A percentile compares a stretch with the other conserved stretches of the same genome.
These are phyloP conservation scores for Diacarnus erythraeanus DNA, from an alignment of 37 sponge, comb jelly and placozoan genomes.

Conservation along the genomic window DNA sequence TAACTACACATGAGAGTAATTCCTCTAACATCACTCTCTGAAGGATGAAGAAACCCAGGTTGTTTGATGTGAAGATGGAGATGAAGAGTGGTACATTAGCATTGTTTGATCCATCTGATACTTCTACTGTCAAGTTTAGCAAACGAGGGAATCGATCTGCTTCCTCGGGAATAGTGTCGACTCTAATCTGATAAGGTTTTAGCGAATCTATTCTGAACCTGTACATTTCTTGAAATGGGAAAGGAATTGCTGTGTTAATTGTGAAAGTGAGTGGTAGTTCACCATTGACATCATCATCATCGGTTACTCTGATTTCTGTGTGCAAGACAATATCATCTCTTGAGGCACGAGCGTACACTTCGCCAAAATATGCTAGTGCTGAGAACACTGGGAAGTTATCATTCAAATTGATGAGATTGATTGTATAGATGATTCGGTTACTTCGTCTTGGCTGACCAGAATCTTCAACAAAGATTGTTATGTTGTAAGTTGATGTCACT, in stretches of 20 bases:
- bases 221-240: neutral
- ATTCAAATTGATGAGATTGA: slow-evolving; percentile 31
- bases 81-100: slow-evolving; percentile 18
- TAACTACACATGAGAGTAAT: neutral
- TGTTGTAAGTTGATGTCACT: neutral
- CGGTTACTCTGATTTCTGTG: slow-evolving; percentile 7
- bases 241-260: neutral
- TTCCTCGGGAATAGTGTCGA: neutral
- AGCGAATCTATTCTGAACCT: neutral
- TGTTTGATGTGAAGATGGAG: slow-evolving; percentile 1
- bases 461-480: slow-evolving; percentile 11
- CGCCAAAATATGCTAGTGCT: slow-evolving; percentile 33
- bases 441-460: neutral
- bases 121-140: neutral
- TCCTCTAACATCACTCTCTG: neutral
- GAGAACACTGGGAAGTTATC: slow-evolving; percentile 33
- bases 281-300: slow-evolving; percentile 27
- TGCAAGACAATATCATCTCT: neutral
- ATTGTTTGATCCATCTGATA: slow-evolving; percentile 5
- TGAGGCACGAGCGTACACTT: slow-evolving; percentile 14
- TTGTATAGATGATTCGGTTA: neutral
- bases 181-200: slow-evolving; percentile 7
- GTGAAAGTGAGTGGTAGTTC: neutral
- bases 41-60: neutral
- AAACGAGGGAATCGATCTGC: neutral